A percentile compares a stretch with the other conserved stretches of the same genome.
phyloP scores from a whole-genome alignment of 2,888 invertebrate species.

The Athalia cordata region DNA sequence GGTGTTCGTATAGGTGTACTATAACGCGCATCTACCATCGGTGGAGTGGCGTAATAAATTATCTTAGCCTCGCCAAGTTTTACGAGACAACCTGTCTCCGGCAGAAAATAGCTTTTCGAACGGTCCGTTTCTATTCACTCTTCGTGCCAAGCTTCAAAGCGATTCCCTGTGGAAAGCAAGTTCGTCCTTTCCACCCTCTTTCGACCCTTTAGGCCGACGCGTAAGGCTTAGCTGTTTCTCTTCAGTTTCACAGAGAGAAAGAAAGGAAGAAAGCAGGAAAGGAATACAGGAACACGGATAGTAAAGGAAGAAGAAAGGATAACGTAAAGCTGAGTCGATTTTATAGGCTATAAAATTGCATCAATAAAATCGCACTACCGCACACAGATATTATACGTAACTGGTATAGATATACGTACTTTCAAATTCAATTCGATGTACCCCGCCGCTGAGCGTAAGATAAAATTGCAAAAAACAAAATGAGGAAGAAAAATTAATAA shows the following conservation, averaged over 20 bases:
- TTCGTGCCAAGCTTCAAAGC: slow-evolving; percentile 21
- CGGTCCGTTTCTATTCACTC: slow-evolving; percentile 35
- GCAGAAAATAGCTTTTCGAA: slow-evolving; percentile 38
- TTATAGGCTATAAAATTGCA: not conserved
- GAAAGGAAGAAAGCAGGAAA: not conserved
- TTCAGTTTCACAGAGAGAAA: not conserved
- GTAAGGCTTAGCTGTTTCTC: slow-evolving; percentile 3
- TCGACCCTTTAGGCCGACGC: slow-evolving; percentile 2
- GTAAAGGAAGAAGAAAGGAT: not conserved
- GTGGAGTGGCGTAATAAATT: slow-evolving; percentile 33
- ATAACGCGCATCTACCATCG: not conserved
- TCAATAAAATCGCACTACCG: not conserved
- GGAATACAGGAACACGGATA: not conserved
- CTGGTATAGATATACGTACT: not conserved
- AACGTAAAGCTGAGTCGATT: slow-evolving; percentile 13
- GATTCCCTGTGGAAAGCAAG: slow-evolving; percentile 25
- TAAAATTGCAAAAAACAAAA: no score
- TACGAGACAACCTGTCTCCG: slow-evolving; percentile 30
- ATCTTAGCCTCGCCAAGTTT: slow-evolving; percentile 34
- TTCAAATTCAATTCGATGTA: not conserved
- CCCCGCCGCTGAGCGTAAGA: not conserved
- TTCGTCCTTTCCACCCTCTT: not conserved
- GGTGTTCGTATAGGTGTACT: not conserved
- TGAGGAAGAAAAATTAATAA: no score
- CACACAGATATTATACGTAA: not conserved